phyloP scores from a whole-genome alignment of 2,113 vertebrate genomes.

The Prochilodus magdalenae region DNA sequence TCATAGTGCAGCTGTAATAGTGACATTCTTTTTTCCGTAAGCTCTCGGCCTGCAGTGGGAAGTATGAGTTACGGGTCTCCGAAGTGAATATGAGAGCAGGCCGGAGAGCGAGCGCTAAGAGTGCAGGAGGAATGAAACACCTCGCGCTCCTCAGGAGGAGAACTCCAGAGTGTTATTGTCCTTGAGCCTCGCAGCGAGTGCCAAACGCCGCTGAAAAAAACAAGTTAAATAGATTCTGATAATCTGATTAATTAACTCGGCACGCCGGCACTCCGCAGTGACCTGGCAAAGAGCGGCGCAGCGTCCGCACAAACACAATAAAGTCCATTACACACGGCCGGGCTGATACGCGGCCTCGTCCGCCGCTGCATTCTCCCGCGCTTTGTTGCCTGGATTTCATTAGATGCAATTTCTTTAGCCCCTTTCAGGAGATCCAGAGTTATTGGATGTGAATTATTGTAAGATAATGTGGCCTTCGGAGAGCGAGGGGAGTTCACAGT shows the following conservation, averaged over 20 bases:
- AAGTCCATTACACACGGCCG: conserved; percentile 5
- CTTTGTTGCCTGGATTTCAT: conserved; percentile 3
- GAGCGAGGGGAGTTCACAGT: background rate
- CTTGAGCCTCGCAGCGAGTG: conserved; percentile 20
- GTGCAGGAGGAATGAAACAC: background rate
- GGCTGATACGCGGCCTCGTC: background rate
- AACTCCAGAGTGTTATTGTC: conserved; percentile 20
- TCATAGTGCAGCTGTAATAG: no score
- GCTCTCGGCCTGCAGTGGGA: no score
- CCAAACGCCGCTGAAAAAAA: background rate
- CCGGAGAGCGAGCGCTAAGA: no score
- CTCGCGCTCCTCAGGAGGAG: background rate
- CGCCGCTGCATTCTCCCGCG: background rate
- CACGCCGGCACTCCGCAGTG: conserved; percentile 22
- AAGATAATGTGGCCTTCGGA: background rate
- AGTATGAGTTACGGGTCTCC: no score
- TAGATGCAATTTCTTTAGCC: background rate
- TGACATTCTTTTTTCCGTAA: no score
- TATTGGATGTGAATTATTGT: background rate
- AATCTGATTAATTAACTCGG: conserved; percentile 44
- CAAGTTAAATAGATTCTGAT: conserved; percentile 18
- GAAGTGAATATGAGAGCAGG: no score
- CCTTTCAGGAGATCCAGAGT: background rate
- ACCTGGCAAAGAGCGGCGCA: background rate
- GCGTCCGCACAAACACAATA: conserved; percentile 1